Base-by-base conservation (phyloP, 2,888 invertebrate species). In the Arenicola marina region DNA sequence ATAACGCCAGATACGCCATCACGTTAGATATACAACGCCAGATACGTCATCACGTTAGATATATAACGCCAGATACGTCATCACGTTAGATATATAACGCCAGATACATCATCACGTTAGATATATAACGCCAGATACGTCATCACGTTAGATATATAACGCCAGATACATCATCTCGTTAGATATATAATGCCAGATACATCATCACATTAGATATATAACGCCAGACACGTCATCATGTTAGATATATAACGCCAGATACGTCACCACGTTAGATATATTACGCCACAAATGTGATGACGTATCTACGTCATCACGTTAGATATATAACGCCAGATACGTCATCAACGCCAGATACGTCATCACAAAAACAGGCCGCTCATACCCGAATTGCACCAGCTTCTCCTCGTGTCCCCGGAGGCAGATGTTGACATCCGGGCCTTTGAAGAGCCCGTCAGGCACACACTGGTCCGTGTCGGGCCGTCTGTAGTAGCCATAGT, bases 401-500 rank as follows among this genome's bases (percentile, higher is more conserved):
- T 75, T 68, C 62, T 79, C 76, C 58, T 75, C 74, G 46, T 78
- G 74, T 4, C 78, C 78, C 24, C 75, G 62, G 21, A 73, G 51
- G 68, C 82, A 82, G 51, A 81, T 75, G 59, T 80, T 74, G n/a
- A 80, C 65, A n/a, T 76, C 73, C 26, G 68, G 66, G 15, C 65
- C 66, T 21, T 67, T 70, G 55, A 79, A 76, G 1, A 71, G 63
- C 21, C 57, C 51, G 18, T 77, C 73, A 58, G 70, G 65, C 0
- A 70, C 51, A 71, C 82, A 83, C 2, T 63, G 56, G 33, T 75
- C 73, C n/a, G 67, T 69, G 7, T 71, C 72, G 0, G 62, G 68
- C 3, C 72, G 72, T 51, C 79, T 61, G 53, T 69, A 68, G 70
- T 74, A 83, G 11, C 78, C 81, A 71, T 78, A 83, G 56, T 82